Evolutionary conservation across 1,140 invertebrate genomes (phyloP).

Genomic region (Campoletis sonorensis): DNA sequence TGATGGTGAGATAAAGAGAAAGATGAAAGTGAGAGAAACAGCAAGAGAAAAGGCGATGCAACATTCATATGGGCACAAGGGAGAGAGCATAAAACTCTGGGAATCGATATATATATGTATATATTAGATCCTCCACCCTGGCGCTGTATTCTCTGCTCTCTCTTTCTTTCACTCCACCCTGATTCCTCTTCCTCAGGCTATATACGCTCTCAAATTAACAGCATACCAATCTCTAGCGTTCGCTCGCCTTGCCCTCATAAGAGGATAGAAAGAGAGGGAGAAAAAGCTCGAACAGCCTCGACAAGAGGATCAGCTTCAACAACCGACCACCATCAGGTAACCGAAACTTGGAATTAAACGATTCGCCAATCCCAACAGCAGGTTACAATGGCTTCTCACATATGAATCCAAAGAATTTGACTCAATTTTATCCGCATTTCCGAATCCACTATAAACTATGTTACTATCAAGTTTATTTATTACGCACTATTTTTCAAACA

Average conservation of each 20-base stretch:
- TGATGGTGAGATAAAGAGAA: constrained; percentile 46
- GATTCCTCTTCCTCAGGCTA: constrained; percentile 60
- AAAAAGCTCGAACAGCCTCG: constrained; percentile 22
- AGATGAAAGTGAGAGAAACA: constrained; percentile 45
- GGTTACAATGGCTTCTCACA: constrained; percentile 9
- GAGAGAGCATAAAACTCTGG: constrained; percentile 63
- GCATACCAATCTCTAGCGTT: constrained; percentile 73
- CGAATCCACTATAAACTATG: neutral
- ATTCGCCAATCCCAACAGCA: neutral
- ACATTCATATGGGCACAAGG: constrained; percentile 44
- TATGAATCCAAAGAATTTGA: neutral
- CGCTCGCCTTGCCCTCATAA: constrained; percentile 32
- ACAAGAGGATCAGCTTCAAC: constrained; percentile 24
- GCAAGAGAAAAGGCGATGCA: constrained; percentile 48
- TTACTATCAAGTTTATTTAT: neutral
- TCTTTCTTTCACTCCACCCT: constrained; percentile 58
- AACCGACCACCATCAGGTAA: constrained; percentile 24
- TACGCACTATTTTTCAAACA: constrained; percentile 19
- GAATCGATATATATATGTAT: constrained; percentile 56
- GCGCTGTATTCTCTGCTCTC: constrained; percentile 6
- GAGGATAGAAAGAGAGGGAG: constrained; percentile 17
- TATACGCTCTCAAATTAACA: constrained; percentile 75
- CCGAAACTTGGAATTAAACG: constrained; percentile 38
- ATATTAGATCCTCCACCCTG: constrained; percentile 43
- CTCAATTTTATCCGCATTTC: neutral